These are phyloP conservation scores for Urechis unicinctus DNA, from an alignment of 2,888 invertebrate species.

Conservation along the genomic window DNA sequence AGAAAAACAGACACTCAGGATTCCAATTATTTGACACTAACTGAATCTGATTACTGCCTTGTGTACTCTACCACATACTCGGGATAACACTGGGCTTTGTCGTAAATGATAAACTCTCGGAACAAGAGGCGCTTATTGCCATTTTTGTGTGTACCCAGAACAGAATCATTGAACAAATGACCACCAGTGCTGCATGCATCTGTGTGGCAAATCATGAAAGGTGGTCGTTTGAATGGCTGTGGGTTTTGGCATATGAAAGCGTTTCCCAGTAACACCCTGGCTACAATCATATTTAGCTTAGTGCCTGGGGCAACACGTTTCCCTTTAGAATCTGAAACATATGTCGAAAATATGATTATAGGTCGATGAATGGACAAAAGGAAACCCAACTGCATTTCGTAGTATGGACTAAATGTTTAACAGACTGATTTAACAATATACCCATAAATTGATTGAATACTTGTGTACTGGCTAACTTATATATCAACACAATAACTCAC, in stretches of 20 bases:
- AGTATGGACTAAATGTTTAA: too few species aligned
- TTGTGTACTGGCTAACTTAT: too few species aligned
- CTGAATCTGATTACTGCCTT: slow-evolving; percentile 5
- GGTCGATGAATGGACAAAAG: too few species aligned
- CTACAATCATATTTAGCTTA: slow-evolving; percentile 6
- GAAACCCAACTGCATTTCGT: too few species aligned
- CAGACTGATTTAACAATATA: too few species aligned
- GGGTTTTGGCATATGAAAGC: not conserved
- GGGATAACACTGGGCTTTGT: slow-evolving; percentile 25
- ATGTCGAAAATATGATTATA: too few species aligned
- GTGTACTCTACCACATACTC: slow-evolving; percentile 24
- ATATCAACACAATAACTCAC: too few species aligned
- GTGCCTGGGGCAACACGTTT: slow-evolving; percentile 1
- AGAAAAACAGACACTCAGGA: too few species aligned
- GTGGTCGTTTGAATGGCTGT: slow-evolving; percentile 6
- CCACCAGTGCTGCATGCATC: not conserved
- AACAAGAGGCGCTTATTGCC: slow-evolving; percentile 12
- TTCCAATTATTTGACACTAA: too few species aligned
- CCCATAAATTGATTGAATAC: too few species aligned
- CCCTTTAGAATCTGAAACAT: slow-evolving; percentile 4
- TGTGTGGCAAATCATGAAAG: slow-evolving; percentile 1
- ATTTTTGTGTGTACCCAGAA: slow-evolving; percentile 6
- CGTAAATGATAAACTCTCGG: slow-evolving; percentile 28
- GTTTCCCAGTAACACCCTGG: slow-evolving; percentile 7
- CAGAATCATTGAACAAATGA: slow-evolving; percentile 4